Percentiles rank a stretch among this genome's conserved stretches.
Evolutionary conservation across 2,888 invertebrate species (phyloP).

Genomic region (Hypolimnas misippus): DNA sequence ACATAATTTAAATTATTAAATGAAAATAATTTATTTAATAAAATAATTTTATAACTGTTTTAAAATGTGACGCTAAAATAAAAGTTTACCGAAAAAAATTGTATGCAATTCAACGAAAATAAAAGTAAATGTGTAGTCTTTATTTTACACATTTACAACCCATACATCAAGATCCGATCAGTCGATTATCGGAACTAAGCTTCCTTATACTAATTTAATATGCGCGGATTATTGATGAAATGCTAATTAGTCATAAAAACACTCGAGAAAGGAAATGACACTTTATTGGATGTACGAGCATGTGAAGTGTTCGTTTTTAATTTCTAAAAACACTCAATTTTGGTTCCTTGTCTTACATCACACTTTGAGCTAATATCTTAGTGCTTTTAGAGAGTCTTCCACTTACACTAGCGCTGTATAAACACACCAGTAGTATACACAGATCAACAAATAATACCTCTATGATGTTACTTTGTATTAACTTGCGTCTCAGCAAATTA

Average conservation of each 20-base stretch:
- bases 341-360: conserved; percentile 61
- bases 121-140: not conserved
- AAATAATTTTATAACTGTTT: too few species aligned
- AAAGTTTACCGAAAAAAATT: not conserved
- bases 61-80: too few species aligned
- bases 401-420: conserved; percentile 30
- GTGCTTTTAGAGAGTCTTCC: conserved; percentile 63
- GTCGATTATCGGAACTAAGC: conserved; percentile 11
- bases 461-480: too few species aligned
- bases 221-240: conserved; percentile 9
- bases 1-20: too few species aligned
- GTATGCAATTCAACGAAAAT: not conserved
- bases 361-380: conserved; percentile 62
- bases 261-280: not conserved
- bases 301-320: conserved; percentile 11
- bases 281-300: not conserved
- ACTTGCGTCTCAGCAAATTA: too few species aligned
- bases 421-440: conserved; percentile 4
- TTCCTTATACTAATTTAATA: conserved; percentile 16
- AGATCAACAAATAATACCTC: not conserved
- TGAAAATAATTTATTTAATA: too few species aligned
- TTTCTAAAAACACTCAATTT: conserved; percentile 23
- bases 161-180: not conserved
- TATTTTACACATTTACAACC: not conserved
- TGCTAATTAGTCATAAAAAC: conserved; percentile 15